Conservation (phyloP, 2,113 vertebrate genomes). For the Calypte anna region DNA sequence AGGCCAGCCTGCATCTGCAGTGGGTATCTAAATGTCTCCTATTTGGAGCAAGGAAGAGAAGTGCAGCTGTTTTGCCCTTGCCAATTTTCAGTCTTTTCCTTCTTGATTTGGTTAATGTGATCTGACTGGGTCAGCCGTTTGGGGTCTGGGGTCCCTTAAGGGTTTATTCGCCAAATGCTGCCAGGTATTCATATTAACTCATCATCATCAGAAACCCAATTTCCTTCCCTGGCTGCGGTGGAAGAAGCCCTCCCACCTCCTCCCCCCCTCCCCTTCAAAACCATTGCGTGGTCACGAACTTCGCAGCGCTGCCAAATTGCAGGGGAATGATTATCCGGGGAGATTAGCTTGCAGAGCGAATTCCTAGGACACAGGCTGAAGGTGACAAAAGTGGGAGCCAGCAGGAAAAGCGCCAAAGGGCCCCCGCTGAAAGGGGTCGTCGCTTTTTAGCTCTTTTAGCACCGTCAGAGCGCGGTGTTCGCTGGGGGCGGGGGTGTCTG, state of each 20-base stretch:
- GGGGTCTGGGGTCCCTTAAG: not conserved
- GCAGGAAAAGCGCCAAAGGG: rapidly evolving
- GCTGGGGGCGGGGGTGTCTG: not conserved
- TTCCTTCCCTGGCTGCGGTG: not conserved
- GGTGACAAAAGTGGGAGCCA: rapidly evolving
- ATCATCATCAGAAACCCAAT: not conserved
- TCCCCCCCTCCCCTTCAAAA: not conserved
- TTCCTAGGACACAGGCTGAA: too few species aligned
- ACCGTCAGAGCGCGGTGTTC: too few species aligned
- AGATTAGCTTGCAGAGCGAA: not conserved
- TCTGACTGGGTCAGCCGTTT: not conserved
- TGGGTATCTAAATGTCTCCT: too few species aligned
- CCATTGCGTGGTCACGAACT: rapidly evolving
- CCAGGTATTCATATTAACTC: not conserved
- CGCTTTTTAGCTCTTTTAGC: too few species aligned
- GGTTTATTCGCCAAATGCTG: not conserved
- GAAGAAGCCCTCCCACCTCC: not conserved
- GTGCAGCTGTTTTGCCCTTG: not conserved
- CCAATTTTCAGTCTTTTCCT: not conserved
- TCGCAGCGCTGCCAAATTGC: not conserved
- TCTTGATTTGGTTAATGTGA: not conserved
- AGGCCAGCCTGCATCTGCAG: not conserved
- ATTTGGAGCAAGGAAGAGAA: not conserved
- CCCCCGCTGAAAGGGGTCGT: not conserved
- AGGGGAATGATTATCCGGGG: rapidly evolving